These are phyloP conservation scores for Struthidea cinerea DNA, from an alignment of 2,113 vertebrate genomes.

Conservation along the genomic window DNA sequence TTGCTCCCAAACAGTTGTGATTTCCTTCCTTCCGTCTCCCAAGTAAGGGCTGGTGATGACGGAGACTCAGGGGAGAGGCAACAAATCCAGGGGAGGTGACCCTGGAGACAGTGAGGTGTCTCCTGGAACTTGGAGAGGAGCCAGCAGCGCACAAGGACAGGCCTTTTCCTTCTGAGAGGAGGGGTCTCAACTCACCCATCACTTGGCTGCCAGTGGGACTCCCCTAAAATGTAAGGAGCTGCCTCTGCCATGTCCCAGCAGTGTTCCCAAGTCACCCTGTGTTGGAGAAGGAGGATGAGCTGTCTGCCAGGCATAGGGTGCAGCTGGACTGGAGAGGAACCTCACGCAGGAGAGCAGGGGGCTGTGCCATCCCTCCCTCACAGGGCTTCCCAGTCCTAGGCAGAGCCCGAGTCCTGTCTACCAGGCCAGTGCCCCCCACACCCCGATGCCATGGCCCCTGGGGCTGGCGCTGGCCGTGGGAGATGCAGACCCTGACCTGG, in stretches of 20 bases:
- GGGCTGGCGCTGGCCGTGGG: fast-evolving
- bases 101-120: neutral
- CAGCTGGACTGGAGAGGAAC: neutral
- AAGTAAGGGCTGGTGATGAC: neutral
- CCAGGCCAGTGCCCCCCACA: neutral
- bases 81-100: fast-evolving
- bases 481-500: neutral
- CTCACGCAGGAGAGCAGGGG: neutral
- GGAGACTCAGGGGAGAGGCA: neutral
- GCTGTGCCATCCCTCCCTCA: neutral
- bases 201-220: neutral
- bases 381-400: neutral
- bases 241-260: neutral
- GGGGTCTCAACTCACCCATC: neutral
- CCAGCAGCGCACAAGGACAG: neutral
- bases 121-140: neutral
- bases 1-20: neutral
- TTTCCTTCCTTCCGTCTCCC: neutral
- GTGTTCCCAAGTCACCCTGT: neutral
- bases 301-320: neutral
- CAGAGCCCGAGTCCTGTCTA: neutral
- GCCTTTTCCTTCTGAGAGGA: neutral
- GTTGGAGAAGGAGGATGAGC: neutral
- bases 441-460: neutral
- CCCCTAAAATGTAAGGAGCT: neutral